Base-by-base conservation (phyloP, 2,888 invertebrate species). In the Aelia acuminata region DNA sequence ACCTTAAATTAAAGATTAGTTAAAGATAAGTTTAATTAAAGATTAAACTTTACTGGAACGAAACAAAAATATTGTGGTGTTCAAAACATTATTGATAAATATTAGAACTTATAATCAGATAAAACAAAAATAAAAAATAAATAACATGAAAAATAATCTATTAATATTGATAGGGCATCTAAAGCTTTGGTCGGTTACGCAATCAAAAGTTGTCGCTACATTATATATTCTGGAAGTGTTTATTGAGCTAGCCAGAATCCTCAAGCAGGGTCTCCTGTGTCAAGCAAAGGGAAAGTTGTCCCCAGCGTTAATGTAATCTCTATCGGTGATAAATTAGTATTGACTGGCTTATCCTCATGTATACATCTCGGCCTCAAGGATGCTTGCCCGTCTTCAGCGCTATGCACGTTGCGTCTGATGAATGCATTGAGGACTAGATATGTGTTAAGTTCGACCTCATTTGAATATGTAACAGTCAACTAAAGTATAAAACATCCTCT, bases 151-250 rank as follows among this genome's bases (percentile, higher is more conserved):
- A 35, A 47, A n/a, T 3, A n/a, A 43, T 39, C n/a, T 80, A 80
- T 75, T 22, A 75, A 39, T 43, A 43, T 80, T 80, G 43, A 80
- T 43, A 80, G 20, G 80, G n/a, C 43, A n/a, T 43, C 43, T 80
- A 43, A n/a, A 22, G 22, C 22, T 75, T 35, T 10, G 35, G 39
- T 75, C 7, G n/a, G n/a, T n/a, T 47, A 0, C 43, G 43, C 43
- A 80, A 80, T 80, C n/a, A 80, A 43, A 80, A 80, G 43, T 80
- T 47, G 43, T 80, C 43, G 43, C 43, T 43, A 47, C 10, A 80
- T 80, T 80, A 80, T 3, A 80, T 13, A 80, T 80, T 80, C 80
- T 10, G 80, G 35, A 80, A 43, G 80, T 75, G 80, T 80, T 80
- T 43, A 80, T 80, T 80, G 35, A 43, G 7, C 11, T 10, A 15